Evolutionary conservation across 2,797 vertebrate genomes (phyloP).

Genomic region (Columba guinea): DNA sequence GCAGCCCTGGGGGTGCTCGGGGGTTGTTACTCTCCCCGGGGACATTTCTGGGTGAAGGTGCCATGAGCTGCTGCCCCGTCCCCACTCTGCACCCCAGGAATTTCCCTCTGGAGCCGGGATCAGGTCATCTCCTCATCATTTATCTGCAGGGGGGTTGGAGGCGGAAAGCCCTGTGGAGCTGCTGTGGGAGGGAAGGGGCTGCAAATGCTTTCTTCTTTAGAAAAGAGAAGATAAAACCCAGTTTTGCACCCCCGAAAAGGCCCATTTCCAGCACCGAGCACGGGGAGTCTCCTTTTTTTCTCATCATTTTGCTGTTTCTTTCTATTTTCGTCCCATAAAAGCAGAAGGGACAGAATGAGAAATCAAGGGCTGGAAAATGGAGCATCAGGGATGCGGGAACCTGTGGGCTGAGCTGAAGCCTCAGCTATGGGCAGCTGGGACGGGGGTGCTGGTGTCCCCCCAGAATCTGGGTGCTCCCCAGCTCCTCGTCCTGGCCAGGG

Average conservation of each 20-base stretch:
- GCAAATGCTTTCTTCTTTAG: background rate
- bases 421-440: background rate
- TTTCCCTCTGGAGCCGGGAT: fast-evolving
- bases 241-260: background rate
- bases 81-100: background rate
- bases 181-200: background rate
- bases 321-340: conserved; percentile 52
- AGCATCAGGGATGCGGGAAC: background rate
- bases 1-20: background rate
- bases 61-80: fast-evolving
- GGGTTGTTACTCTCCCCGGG: fast-evolving
- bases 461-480: background rate
- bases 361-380: conserved; percentile 23
- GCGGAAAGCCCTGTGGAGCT: background rate
- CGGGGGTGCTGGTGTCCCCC: background rate
- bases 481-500: no score
- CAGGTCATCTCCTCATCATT: background rate
- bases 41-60: fast-evolving
- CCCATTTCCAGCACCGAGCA: background rate
- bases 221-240: background rate
- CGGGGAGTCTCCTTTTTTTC: background rate
- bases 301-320: background rate
- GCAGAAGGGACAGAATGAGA: background rate
- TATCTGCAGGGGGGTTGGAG: background rate
- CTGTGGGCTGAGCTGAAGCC: background rate